Evolutionary conservation across 2,888 invertebrate genomes (phyloP).

Genomic region (Thumatha senex): DNA sequence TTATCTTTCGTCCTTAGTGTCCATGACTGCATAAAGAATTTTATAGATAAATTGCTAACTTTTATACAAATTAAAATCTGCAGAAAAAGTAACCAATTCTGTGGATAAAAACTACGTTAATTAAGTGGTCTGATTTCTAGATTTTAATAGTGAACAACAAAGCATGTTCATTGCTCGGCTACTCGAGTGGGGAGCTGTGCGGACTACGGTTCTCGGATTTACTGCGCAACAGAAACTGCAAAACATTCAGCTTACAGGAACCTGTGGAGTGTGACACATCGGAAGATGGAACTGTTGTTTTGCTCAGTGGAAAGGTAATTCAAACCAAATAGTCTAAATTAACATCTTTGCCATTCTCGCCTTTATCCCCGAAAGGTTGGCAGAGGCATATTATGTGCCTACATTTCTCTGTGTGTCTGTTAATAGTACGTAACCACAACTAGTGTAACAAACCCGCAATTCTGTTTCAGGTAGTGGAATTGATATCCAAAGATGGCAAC

Average conservation of each 20-base stretch:
- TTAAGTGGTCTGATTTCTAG: constrained; percentile 60
- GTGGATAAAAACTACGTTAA: too few species aligned
- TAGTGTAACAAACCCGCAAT: too few species aligned
- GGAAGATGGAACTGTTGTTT: constrained; percentile 83
- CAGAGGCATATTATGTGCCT: too few species aligned
- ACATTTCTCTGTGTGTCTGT: not conserved
- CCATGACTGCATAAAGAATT: too few species aligned
- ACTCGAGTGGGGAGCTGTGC: constrained; percentile 80
- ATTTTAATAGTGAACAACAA: constrained; percentile 87
- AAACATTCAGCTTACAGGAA: constrained; percentile 73
- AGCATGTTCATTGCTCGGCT: constrained; percentile 85
- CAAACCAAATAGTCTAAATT: not conserved
- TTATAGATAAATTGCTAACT: too few species aligned
- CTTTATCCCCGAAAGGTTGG: too few species aligned
- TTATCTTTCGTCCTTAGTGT: too few species aligned
- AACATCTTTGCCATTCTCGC: too few species aligned
- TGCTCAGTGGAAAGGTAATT: constrained; percentile 85
- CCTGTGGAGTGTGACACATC: constrained; percentile 77
- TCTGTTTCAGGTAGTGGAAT: constrained; percentile 81
- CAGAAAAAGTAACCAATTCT: too few species aligned
- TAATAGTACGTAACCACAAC: too few species aligned
- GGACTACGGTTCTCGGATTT: constrained; percentile 78
- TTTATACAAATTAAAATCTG: too few species aligned
- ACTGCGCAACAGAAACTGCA: constrained; percentile 76
- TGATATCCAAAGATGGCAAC: constrained; percentile 80